Conservation (phyloP, 2,113 vertebrate species). For the Spermophilus dauricus region DNA sequence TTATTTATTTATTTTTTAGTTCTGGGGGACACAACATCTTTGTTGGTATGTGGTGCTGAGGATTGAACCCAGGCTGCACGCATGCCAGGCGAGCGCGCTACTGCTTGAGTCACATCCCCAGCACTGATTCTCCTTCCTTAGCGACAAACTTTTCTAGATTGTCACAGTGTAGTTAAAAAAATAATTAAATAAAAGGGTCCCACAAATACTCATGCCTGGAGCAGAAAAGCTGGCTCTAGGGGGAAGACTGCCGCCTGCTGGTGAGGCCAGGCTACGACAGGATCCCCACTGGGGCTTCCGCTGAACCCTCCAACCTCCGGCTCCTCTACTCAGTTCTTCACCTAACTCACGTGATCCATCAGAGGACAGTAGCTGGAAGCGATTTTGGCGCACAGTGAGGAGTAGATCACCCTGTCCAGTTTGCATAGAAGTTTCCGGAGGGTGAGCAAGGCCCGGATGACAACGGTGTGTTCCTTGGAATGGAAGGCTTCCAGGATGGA, state of each 20-base stretch:
- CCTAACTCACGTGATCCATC: slow-evolving; percentile 78
- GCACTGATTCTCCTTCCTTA: neutral
- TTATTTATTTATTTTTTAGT: too few species aligned
- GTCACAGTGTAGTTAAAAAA: neutral
- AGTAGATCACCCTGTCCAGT: slow-evolving; percentile 70
- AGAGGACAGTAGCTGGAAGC: slow-evolving; percentile 75
- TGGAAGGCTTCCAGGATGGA: slow-evolving; percentile 65
- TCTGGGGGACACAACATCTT: too few species aligned
- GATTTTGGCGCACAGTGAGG: slow-evolving; percentile 50
- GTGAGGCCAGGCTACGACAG: neutral
- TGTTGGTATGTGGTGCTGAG: too few species aligned
- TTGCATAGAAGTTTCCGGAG: slow-evolving; percentile 64
- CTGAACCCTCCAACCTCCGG: neutral
- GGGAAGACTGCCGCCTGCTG: neutral
- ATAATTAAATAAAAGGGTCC: neutral
- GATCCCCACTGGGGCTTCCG: neutral
- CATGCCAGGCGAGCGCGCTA: too few species aligned
- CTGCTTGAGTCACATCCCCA: too few species aligned
- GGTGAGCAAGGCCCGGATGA: slow-evolving; percentile 65
- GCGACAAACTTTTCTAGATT: neutral
- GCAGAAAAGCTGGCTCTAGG: neutral
- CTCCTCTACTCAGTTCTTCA: too few species aligned
- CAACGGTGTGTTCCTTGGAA: slow-evolving; percentile 70
- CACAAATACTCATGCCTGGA: neutral
- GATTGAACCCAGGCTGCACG: too few species aligned